phyloP scores from a whole-genome alignment of 1,140 invertebrate genomes.

The Gryllus bimaculatus region DNA sequence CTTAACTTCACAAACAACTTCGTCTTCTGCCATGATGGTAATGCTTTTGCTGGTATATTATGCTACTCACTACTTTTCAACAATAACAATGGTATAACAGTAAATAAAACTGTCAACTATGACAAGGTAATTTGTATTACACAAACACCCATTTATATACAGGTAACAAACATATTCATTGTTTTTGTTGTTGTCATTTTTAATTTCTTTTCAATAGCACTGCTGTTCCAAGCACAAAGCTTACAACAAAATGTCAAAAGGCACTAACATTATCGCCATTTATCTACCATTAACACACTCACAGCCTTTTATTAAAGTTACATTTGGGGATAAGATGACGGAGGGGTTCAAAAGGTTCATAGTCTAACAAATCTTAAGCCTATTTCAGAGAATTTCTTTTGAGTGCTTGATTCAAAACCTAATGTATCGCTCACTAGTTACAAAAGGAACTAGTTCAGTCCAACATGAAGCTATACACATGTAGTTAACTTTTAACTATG shows the following conservation, averaged over 20 bases:
- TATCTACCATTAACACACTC: neutral
- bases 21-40: too few species aligned
- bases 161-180: neutral
- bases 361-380: neutral
- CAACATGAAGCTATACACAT: neutral
- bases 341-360: neutral
- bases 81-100: neutral
- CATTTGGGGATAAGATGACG: neutral
- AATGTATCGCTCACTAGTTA: neutral
- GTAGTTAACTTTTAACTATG: neutral
- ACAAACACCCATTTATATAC: neutral
- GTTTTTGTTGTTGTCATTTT: neutral
- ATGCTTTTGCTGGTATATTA: neutral
- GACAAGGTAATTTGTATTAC: neutral
- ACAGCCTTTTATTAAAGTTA: neutral
- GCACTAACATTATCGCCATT: constrained; percentile 4
- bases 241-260: neutral
- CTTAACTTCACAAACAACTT: neutral
- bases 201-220: neutral
- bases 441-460: neutral
- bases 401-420: neutral
- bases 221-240: neutral
- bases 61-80: neutral
- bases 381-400: neutral
- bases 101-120: constrained; percentile 6